Conservation (phyloP, 1,140 invertebrate species). For the Riptortus pedestris region DNA sequence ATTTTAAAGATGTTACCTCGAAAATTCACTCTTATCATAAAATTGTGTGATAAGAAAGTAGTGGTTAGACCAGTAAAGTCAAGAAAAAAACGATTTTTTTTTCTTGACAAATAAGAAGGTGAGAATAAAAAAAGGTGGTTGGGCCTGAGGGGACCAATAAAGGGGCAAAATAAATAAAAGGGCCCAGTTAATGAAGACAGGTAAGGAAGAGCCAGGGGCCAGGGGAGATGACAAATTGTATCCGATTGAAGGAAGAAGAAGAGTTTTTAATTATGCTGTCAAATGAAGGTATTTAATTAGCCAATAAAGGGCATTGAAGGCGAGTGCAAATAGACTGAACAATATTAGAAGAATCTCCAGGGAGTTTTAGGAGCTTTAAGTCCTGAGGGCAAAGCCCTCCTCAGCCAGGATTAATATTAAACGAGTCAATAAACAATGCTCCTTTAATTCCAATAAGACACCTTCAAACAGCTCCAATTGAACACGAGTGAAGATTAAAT, state of each 20-base stretch:
- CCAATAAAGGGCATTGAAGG: background rate
- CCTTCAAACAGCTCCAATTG: conserved; percentile 1
- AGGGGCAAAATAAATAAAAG: conserved; percentile 16
- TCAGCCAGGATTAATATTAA: conserved; percentile 17
- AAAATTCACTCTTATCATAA: no score
- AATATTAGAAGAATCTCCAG: conserved; percentile 11
- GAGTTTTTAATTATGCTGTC: conserved; percentile 10
- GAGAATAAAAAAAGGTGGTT: no score
- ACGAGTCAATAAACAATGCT: conserved; percentile 18
- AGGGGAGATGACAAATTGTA: conserved; percentile 11
- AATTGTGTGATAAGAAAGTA: no score
- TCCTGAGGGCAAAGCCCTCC: background rate
- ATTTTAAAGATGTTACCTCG: no score
- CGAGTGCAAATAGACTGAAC: conserved; percentile 1
- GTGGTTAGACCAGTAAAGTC: no score
- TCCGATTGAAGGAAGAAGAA: conserved; percentile 8
- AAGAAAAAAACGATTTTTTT: no score
- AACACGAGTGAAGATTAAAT: conserved; percentile 15
- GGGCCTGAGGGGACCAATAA: conserved; percentile 6
- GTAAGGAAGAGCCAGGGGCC: background rate
- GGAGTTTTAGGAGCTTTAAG: background rate
- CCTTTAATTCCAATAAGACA: conserved; percentile 18
- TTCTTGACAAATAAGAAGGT: no score
- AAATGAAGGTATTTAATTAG: conserved; percentile 17
- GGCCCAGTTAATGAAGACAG: background rate